Percentiles rank a stretch among this genome's conserved stretches.
These are phyloP conservation scores for Florisuga fusca DNA, from an alignment of 2,797 vertebrate species.

Conservation along the genomic window DNA sequence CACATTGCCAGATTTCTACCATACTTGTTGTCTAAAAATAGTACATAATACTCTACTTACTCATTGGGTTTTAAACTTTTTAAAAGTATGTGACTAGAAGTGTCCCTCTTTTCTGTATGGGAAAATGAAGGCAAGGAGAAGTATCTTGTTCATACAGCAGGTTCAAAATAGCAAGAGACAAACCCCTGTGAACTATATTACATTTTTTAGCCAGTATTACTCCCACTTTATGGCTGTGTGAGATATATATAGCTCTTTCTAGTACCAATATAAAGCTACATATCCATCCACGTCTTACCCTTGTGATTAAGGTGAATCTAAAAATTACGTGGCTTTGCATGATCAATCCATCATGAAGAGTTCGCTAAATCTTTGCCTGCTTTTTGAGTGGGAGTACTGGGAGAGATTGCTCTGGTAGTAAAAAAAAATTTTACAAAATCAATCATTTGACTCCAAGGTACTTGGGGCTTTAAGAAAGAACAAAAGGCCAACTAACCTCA, in stretches of 20 bases:
- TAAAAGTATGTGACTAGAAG: not conserved
- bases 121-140: not conserved
- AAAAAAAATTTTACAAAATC: not conserved
- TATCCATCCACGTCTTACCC: not conserved
- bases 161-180: not conserved
- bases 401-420: not conserved
- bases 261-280: not conserved
- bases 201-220: not conserved
- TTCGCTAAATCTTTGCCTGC: not conserved
- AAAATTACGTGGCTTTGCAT: not conserved
- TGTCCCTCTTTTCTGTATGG: not conserved
- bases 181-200: not conserved
- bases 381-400: not conserved
- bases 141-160: not conserved
- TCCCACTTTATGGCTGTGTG: not conserved
- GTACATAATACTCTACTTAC: not conserved
- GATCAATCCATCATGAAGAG: not conserved
- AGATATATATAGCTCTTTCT: not conserved
- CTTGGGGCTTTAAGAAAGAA: constrained; percentile 51
- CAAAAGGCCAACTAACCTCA: constrained; percentile 36
- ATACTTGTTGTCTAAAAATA: not conserved
- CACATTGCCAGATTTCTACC: not conserved
- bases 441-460: not conserved
- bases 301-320: not conserved
- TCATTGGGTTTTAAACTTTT: not conserved